Evolutionary conservation across 2,888 invertebrate genomes (phyloP), one percentile per base, ranked within the genome.

Genomic region (Tortricodes alternella): DNA sequence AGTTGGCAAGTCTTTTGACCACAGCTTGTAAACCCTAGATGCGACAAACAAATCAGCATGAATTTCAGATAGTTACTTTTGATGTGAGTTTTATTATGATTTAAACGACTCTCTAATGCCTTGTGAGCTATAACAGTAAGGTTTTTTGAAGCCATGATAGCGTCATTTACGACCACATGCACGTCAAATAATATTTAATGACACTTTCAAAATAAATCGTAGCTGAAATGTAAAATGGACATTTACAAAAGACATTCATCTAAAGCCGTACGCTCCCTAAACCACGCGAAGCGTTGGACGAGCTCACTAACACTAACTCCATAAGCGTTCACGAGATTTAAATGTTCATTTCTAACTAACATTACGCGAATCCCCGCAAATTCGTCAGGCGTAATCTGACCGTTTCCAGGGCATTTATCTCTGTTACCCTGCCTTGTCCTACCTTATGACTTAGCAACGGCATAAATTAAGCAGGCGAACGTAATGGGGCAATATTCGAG

Each of bases 401-500:
- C 56, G 23, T 44, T 55, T 80, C 74, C 60, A 79, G 74, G 18
- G 7, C 44, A 53, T 60, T 46, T 62, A 18, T 74, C 66, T 58
- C 69, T 66, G 66, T 34, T 38, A 38, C 52, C 51, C 63, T 74
- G 75, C 71, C 78, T 73, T 80, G 83, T 83, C 78, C 75, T 78
- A 83, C 83, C 83, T 83, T 84, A 86, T 86, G 87, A 86, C 78
- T 85, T 85, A 84, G 80, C 85, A 78, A 74, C 80, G 75, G 84
- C 87, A 88, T 89, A 89, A 89, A 89, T 89, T 89, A 88, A 85
- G 78, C 78, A 64, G 68, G 74, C 71, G 76, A 76, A 83, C 85
- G 77, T 86, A 88, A 89, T 85, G 83, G 82, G 81, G 85, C 83
- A 85, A 88, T 89, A 88, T 87, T 83, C 82, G 81, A 81, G 85